Evolutionary conservation across 2,888 invertebrate genomes (phyloP).

Genomic region (Saturnia japonica): DNA sequence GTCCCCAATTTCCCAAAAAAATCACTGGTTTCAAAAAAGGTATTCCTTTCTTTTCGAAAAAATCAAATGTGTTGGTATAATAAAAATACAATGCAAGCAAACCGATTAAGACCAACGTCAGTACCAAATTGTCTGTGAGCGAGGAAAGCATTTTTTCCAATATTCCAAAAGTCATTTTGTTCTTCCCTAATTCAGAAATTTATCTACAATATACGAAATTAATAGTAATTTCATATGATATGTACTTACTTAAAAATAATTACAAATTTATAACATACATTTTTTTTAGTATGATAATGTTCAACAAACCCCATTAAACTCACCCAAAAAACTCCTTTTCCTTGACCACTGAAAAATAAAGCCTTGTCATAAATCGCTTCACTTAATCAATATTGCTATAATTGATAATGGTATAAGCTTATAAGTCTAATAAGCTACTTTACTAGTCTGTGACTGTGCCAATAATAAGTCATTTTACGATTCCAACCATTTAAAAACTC

Average conservation of each 20-base stretch:
- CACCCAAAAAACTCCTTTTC: too few species aligned
- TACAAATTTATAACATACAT: too few species aligned
- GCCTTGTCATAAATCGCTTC: not conserved
- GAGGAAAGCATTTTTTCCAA: not conserved
- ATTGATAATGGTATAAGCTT: not conserved
- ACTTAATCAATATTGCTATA: not conserved
- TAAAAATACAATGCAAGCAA: constrained; percentile 63
- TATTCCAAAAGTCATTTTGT: not conserved
- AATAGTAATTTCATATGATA: not conserved
- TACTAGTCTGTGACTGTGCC: not conserved
- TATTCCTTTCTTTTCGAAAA: constrained; percentile 72
- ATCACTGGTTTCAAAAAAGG: constrained; percentile 69
- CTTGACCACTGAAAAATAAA: not conserved
- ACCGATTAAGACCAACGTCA: constrained; percentile 32
- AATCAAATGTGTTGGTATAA: constrained; percentile 69
- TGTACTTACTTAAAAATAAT: too few species aligned
- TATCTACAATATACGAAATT: not conserved
- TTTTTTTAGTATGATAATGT: too few species aligned
- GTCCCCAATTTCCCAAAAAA: constrained; percentile 73
- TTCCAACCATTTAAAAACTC: not conserved
- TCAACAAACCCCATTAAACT: too few species aligned
- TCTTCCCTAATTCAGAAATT: not conserved
- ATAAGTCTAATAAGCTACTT: not conserved
- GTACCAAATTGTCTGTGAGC: not conserved
- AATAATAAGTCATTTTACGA: not conserved